Conservation (phyloP, 2,797 vertebrate genomes). For the Gadopsis bispinosus region DNA sequence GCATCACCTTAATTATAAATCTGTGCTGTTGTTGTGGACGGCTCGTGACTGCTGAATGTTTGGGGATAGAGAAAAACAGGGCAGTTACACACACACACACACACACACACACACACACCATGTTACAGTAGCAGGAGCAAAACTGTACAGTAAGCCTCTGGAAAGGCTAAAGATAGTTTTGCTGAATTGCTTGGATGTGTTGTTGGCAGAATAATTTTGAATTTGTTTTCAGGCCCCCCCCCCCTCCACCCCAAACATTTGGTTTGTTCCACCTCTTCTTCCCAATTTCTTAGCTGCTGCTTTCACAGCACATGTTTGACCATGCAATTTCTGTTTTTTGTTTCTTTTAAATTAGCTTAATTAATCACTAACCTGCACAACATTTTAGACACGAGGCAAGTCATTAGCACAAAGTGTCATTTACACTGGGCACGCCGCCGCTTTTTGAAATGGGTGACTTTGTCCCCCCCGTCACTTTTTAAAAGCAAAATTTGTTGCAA, state of each 20-base stretch:
- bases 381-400: not conserved
- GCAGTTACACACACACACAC: slow-evolving; percentile 38
- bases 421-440: too few relatives aligned
- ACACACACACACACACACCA: slow-evolving; percentile 6
- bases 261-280: not conserved
- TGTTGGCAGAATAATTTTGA: slow-evolving; percentile 35
- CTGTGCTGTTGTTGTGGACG: slow-evolving; percentile 31
- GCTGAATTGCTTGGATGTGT: slow-evolving; percentile 54
- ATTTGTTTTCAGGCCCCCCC: slow-evolving; percentile 31
- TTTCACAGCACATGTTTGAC: slow-evolving; percentile 1
- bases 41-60: slow-evolving; percentile 34
- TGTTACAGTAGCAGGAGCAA: slow-evolving; percentile 46
- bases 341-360: not conserved
- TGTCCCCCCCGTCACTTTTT: too few relatives aligned
- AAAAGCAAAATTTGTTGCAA: too few relatives aligned
- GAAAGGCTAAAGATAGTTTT: slow-evolving; percentile 66
- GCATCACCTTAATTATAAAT: slow-evolving; percentile 69
- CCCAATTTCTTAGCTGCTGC: slow-evolving; percentile 2
- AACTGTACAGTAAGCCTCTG: slow-evolving; percentile 59
- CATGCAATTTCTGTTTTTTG: not conserved
- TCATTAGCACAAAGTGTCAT: not conserved
- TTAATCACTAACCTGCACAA: not conserved
- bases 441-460: too few relatives aligned
- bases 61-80: slow-evolving; percentile 12
- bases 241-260: not conserved